These are phyloP conservation scores for Galerucella nymphaeae DNA, from an alignment of 2,888 invertebrate species.

Conservation along the genomic window DNA sequence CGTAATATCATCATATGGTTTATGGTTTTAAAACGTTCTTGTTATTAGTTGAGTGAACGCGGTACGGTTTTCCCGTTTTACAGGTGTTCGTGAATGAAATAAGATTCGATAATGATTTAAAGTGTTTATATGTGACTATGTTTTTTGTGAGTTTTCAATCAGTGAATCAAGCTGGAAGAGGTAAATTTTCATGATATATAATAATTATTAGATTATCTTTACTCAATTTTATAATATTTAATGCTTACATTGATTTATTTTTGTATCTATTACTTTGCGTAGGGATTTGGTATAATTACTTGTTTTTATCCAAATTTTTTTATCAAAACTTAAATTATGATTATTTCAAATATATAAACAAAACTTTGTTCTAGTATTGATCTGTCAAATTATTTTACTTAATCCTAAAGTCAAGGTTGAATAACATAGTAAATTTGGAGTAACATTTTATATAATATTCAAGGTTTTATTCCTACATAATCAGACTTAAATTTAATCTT, in stretches of 20 bases:
- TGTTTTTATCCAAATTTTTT: background rate
- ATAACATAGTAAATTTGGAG: background rate
- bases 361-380: background rate
- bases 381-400: conserved; percentile 3
- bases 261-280: background rate
- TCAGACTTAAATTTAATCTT: background rate
- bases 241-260: background rate
- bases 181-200: background rate
- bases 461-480: background rate
- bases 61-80: conserved; percentile 11
- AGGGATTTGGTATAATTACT: background rate
- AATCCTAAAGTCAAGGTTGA: conserved; percentile 3
- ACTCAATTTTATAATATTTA: background rate
- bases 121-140: conserved; percentile 27
- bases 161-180: conserved; percentile 22
- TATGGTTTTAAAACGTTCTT: conserved; percentile 15
- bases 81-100: conserved; percentile 29
- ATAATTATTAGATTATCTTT: background rate
- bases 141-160: conserved; percentile 19
- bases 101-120: conserved; percentile 26
- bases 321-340: background rate
- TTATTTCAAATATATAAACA: background rate
- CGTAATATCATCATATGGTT: conserved; percentile 4
- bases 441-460: background rate
- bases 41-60: conserved; percentile 14